Evolutionary conservation across 2,888 invertebrate genomes (phyloP).

Genomic region (Octonoba sinensis): DNA sequence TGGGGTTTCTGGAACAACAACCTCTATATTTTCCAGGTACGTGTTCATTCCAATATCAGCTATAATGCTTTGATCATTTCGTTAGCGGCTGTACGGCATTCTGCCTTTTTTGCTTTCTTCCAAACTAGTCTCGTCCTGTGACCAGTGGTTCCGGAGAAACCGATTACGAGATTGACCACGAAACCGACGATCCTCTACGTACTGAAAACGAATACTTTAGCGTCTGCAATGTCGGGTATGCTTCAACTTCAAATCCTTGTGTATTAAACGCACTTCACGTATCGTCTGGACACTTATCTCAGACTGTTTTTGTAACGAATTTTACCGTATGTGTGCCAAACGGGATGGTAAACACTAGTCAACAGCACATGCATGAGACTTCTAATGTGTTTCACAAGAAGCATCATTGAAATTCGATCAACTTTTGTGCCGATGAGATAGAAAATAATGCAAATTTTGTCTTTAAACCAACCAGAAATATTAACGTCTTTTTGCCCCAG

Average conservation of each 20-base stretch:
- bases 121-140: conserved; percentile 82
- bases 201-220: conserved; percentile 61
- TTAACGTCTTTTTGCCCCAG: no score
- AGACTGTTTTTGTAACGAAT: no score
- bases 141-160: conserved; percentile 78
- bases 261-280: no score
- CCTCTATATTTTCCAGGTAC: conserved; percentile 75
- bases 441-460: no score
- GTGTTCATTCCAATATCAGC: neutral
- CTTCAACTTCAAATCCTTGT: neutral
- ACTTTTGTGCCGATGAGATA: no score
- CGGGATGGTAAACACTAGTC: no score
- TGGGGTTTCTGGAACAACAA: conserved; percentile 80
- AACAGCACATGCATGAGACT: no score
- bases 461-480: no score
- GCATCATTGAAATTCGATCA: no score
- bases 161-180: conserved; percentile 84
- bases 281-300: no score
- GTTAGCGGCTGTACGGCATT: neutral
- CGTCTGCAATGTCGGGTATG: conserved; percentile 64
- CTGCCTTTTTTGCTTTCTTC: neutral
- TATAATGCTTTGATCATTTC: neutral
- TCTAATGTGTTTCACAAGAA: no score
- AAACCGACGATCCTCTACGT: conserved; percentile 75
- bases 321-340: no score